phyloP scores from a whole-genome alignment of 1,140 invertebrate species.

The Lepidurus packardi region DNA sequence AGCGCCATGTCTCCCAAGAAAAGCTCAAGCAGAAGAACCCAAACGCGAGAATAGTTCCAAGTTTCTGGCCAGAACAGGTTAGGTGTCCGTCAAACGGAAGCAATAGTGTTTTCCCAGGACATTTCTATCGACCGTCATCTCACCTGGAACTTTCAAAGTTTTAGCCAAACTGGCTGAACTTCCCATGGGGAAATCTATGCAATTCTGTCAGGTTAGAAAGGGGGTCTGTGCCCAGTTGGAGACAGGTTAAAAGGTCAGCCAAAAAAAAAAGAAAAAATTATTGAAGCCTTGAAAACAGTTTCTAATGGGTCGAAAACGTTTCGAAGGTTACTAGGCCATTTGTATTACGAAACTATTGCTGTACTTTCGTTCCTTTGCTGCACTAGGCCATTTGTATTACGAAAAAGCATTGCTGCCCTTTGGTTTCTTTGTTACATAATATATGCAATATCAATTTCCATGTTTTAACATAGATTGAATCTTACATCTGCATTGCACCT shows the following conservation, averaged over 20 bases:
- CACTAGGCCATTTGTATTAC: too few relatives aligned
- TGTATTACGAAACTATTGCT: too few relatives aligned
- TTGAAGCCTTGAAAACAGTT: too few relatives aligned
- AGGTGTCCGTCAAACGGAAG: neutral
- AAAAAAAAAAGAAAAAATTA: too few relatives aligned
- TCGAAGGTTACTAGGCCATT: too few relatives aligned
- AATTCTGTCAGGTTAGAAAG: neutral
- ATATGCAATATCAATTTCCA: too few relatives aligned
- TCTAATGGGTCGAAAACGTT: too few relatives aligned
- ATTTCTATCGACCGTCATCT: neutral
- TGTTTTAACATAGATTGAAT: too few relatives aligned
- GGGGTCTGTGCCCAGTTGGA: neutral
- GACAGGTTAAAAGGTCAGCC: constrained; percentile 3
- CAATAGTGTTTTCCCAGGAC: neutral
- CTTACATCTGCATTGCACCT: neutral
- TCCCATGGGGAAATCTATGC: neutral
- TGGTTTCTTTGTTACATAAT: too few relatives aligned
- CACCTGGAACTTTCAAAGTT: constrained; percentile 21
- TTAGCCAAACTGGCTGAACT: neutral
- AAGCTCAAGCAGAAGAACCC: neutral
- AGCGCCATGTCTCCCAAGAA: neutral
- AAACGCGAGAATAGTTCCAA: neutral
- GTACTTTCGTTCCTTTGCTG: too few relatives aligned
- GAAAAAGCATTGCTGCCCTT: too few relatives aligned
- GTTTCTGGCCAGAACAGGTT: neutral